Evolutionary conservation across 1,140 invertebrate genomes (phyloP).

Genomic region (Fopius arisanus): DNA sequence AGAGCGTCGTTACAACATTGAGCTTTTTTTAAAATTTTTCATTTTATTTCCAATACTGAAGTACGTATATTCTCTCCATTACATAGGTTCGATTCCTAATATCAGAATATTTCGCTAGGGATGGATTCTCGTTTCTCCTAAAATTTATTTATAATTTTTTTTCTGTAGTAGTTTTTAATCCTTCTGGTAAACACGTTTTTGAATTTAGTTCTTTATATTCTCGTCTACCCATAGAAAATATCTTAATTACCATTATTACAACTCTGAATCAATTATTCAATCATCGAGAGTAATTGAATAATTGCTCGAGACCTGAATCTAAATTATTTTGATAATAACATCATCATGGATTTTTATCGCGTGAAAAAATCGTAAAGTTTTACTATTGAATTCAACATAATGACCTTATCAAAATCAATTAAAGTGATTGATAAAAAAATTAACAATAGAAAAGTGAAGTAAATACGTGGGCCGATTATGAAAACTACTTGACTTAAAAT

Average conservation of each 20-base stretch:
- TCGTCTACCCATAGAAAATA: constrained; percentile 7
- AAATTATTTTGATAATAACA: neutral
- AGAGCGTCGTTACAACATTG: neutral
- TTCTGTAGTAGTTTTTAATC: neutral
- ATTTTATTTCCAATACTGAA: constrained; percentile 12
- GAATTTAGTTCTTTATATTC: neutral
- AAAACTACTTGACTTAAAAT: constrained; percentile 10
- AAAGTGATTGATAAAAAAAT: neutral
- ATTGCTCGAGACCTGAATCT: neutral
- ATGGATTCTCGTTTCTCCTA: neutral
- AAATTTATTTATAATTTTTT: neutral
- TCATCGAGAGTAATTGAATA: neutral
- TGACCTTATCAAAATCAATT: neutral
- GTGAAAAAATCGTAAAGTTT: neutral
- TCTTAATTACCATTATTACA: constrained; percentile 3
- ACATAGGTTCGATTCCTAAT: neutral
- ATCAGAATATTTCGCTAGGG: constrained; percentile 11
- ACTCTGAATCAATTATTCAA: neutral
- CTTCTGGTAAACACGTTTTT: neutral
- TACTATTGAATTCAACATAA: neutral
- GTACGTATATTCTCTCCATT: neutral
- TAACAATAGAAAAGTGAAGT: neutral
- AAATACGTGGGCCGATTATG: neutral
- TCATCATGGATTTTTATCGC: neutral
- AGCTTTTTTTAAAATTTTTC: constrained; percentile 4